Evolutionary conservation across 2,797 vertebrate genomes (phyloP).

Genomic region (Chloroceryle inda): DNA sequence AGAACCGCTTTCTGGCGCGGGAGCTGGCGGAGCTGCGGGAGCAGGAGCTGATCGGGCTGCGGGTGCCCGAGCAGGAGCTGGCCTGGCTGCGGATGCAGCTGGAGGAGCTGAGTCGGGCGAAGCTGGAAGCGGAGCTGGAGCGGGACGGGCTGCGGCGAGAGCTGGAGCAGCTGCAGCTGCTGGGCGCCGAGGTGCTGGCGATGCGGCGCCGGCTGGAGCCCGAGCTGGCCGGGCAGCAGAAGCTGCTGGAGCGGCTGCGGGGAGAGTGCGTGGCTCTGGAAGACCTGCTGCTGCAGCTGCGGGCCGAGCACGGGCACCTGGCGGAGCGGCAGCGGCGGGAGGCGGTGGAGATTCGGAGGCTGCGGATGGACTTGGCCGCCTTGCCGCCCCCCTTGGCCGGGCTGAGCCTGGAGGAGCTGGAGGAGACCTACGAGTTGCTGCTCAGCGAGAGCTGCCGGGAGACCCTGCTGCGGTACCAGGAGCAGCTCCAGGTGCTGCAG

Average conservation of each 20-base stretch:
- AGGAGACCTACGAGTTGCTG: constrained; percentile 84
- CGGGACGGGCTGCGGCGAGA: constrained; percentile 87
- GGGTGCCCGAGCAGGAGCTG: constrained; percentile 82
- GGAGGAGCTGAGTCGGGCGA: constrained; percentile 86
- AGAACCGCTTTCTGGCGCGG: constrained; percentile 85
- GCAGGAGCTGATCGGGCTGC: constrained; percentile 60
- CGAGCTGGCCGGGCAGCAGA: constrained; percentile 83
- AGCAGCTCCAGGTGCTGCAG: constrained; percentile 85
- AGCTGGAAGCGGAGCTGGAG: constrained; percentile 89
- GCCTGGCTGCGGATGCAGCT: constrained; percentile 84
- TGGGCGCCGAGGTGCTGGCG: constrained; percentile 82
- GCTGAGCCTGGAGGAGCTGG: constrained; percentile 82
- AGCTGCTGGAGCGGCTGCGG: constrained; percentile 83
- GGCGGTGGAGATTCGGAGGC: constrained; percentile 77
- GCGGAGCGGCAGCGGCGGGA: constrained; percentile 84
- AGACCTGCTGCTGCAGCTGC: constrained; percentile 83
- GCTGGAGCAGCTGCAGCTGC: constrained; percentile 80
- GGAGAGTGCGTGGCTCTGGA: constrained; percentile 86
- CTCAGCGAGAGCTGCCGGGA: constrained; percentile 87
- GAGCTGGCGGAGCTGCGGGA: constrained; percentile 84
- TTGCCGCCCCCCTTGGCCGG: constrained; percentile 73
- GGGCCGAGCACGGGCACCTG: constrained; percentile 81
- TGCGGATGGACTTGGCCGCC: constrained; percentile 70
- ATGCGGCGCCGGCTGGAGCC: constrained; percentile 84
- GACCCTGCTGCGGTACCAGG: constrained; percentile 87